Base-by-base conservation (phyloP, 1,140 invertebrate genomes). In the Halictus rubicundus region DNA sequence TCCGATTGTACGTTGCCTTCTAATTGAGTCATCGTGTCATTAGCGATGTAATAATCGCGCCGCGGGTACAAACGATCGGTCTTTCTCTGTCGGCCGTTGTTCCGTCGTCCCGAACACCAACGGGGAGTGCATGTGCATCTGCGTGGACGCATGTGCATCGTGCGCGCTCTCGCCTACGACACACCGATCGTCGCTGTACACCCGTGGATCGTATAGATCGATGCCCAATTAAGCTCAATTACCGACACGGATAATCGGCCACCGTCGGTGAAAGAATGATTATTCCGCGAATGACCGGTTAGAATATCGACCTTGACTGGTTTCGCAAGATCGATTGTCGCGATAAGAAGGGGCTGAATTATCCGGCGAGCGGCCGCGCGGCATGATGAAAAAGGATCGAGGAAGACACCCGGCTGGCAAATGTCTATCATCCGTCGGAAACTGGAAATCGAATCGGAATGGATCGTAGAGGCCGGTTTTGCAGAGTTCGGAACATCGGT, bases 21-120 rank as follows among this genome's bases (percentile, higher is more conserved):
- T 88, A 88, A 91, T 91, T 90, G 88, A 89, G 88, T 90, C 86
- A 89, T 91, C 82, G 78, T 86, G 84, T 89, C 84, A 89, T 83
- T 85, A 82, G 54, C 72, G 65, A 52, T 39, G 59, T 69, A 85
- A 85, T 78, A 81, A 87, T 78, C 77, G 21, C 12, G 54, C 23
- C 23, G 19, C 57, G 49, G 10, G 66, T 57, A 64, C 39, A 77
- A 78, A 68, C 71, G 64, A 19, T 49, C 42, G 23, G 3, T 61
- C 52, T 19, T 64, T 37, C 42, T 70, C 19, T 12, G 64, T 63
- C 27, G 9, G 1, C 14, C 21, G 49, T 46, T 46, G 42, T 46
- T 46, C 42, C 42, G 42, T 46, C 42, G 42, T 14, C 42, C 42
- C 37, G 7, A 9, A 12, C 42, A 14, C 42, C 10, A 3, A 46